Evolutionary conservation across 2,113 vertebrate species (phyloP), one percentile per base, ranked within the genome.

Genomic region (Spheniscus mendiculus): DNA sequence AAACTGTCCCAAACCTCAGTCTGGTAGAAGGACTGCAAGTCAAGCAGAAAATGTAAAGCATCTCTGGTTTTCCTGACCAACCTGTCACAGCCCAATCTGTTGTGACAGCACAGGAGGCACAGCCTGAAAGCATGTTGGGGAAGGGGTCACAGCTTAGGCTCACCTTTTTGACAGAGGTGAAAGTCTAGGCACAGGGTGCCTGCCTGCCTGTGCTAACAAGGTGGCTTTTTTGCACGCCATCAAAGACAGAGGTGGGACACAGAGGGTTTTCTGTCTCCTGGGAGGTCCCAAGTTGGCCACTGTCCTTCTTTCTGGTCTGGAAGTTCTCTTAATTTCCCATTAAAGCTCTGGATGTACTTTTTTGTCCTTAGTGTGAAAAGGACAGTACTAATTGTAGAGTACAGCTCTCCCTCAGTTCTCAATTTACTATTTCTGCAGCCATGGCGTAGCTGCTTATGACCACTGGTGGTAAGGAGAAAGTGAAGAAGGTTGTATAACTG

Each of bases 111-210:
- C 66, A 69, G 90, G 87, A 91, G 45, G 77, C 63, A 69, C 23
- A 79, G 83, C 59, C 88, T 67, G 86, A 65, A 55, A 78, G 44
- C 56, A 74, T 9, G 0, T 6, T 79, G 90, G 86, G 72, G 79
- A 93, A 82, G 40, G 56, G 90, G 69, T 92, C 92, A n/a, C 0
- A 2, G 40, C 70, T 89, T 91, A 52, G 44, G 50, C 11, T 72
- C 30, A 72, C 95, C 69, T 63, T 86, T 90, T 74, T 97, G 92
- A 97, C 94, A 97, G 94, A 70, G 83, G 77, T 92, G 83, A 79
- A 78, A 87, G 40, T 32, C 63, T 45, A 81, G 53, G 55, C 6
- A 2, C 73, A 47, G 36, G 27, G 19, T 12, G 21, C n/a, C 81
- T 83, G 52, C 62, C 70, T 89, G 44, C 71, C 50, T 42, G 19